Evolutionary conservation across 2,888 invertebrate species (phyloP).

Genomic region (Corythucha ciliata): DNA sequence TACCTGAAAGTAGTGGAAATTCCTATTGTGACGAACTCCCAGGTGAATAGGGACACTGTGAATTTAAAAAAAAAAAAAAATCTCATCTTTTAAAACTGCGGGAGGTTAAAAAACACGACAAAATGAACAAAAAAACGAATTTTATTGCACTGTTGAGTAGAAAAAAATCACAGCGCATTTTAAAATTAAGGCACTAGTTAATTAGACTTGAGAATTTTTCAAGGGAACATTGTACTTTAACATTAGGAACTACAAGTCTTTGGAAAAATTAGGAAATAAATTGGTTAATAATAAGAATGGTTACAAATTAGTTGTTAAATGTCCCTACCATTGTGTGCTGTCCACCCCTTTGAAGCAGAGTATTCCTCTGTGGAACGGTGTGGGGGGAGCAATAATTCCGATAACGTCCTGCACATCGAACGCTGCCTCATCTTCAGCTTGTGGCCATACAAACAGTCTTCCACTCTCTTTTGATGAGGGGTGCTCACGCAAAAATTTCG

Average conservation of each 20-base stretch:
- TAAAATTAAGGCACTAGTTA: too few species aligned
- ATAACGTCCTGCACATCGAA: background rate
- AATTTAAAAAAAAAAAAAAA: background rate
- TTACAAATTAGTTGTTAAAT: too few species aligned
- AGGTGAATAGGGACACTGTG: conserved; percentile 6
- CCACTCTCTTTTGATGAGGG: background rate
- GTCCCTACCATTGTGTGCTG: conserved; percentile 1
- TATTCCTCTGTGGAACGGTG: background rate
- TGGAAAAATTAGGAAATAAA: too few species aligned
- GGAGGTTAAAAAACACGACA: background rate
- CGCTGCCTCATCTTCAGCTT: conserved; percentile 1
- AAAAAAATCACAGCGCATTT: background rate
- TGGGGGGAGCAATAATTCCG: background rate
- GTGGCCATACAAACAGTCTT: too few species aligned
- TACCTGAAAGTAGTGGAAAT: too few species aligned
- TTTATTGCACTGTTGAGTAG: background rate
- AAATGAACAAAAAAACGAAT: background rate
- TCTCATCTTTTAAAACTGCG: background rate
- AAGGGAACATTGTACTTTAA: too few species aligned
- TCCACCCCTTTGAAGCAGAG: background rate
- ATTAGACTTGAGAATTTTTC: too few species aligned
- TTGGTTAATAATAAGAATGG: too few species aligned
- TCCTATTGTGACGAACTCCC: too few species aligned
- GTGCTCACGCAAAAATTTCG: too few species aligned
- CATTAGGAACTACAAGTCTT: too few species aligned